Evolutionary conservation across 2,888 invertebrate genomes (phyloP).

Genomic region (Eupithecia insigniata): DNA sequence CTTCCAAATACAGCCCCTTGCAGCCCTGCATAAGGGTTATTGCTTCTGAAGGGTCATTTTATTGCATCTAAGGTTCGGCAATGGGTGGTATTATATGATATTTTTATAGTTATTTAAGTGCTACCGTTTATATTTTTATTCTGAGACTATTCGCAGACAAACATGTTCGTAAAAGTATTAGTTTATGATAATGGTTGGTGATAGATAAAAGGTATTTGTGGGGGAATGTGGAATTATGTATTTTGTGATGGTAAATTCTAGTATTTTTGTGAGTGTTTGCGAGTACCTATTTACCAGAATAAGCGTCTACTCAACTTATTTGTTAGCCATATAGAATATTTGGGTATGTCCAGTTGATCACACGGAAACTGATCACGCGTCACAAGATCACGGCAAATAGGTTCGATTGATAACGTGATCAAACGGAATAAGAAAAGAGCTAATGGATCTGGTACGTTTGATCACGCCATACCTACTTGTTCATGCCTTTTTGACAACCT

Average conservation of each 20-base stretch:
- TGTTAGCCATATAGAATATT: too few relatives aligned
- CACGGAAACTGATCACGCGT: too few relatives aligned
- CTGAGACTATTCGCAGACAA: slow-evolving; percentile 18
- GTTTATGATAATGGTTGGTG: slow-evolving; percentile 28
- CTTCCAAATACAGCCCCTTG: slow-evolving; percentile 31
- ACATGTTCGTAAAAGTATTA: slow-evolving; percentile 27
- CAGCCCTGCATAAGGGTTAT: slow-evolving; percentile 60
- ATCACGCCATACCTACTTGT: too few relatives aligned
- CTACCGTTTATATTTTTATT: slow-evolving; percentile 32
- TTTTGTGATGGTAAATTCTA: slow-evolving; percentile 6
- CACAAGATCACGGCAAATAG: too few relatives aligned
- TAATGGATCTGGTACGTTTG: too few relatives aligned
- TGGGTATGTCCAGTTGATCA: too few relatives aligned
- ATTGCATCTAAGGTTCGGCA: slow-evolving; percentile 57
- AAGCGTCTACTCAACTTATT: background rate
- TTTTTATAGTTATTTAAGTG: slow-evolving; percentile 53
- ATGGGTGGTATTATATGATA: slow-evolving; percentile 45
- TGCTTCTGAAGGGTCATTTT: slow-evolving; percentile 59
- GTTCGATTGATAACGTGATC: too few relatives aligned
- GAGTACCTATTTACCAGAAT: background rate
- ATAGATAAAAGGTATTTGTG: slow-evolving; percentile 21
- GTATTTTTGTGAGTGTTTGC: slow-evolving; percentile 6
- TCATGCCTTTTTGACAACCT: too few relatives aligned
- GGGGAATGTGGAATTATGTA: slow-evolving; percentile 6
- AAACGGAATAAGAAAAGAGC: too few relatives aligned